These are phyloP conservation scores for Cardiocondyla obscurior DNA, from an alignment of 1,140 invertebrate species.

Conservation along the genomic window DNA sequence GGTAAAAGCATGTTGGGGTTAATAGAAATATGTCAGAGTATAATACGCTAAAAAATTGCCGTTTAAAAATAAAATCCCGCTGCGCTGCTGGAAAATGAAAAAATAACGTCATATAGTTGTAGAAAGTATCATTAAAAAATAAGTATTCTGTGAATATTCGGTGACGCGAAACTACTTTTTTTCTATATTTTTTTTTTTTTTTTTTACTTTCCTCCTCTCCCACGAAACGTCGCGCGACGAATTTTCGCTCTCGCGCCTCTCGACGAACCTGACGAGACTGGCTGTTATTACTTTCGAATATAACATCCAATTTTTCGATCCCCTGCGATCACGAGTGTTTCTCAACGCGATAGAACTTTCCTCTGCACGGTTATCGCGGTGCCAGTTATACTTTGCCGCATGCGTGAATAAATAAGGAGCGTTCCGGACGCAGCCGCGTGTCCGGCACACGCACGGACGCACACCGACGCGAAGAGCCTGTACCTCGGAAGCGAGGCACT, in stretches of 20 bases:
- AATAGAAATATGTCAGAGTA: slow-evolving; percentile 12
- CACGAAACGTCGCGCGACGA: not conserved
- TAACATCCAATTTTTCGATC: not conserved
- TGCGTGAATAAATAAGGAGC: slow-evolving; percentile 67
- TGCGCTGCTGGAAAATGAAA: not conserved
- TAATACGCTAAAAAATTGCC: not conserved
- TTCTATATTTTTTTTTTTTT: no score
- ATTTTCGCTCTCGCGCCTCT: not conserved
- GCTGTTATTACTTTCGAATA: slow-evolving; percentile 8
- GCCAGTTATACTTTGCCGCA: slow-evolving; percentile 60
- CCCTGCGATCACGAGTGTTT: not conserved
- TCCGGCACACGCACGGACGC: slow-evolving; percentile 52
- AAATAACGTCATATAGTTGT: not conserved
- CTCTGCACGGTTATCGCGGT: slow-evolving; percentile 54
- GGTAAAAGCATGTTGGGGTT: slow-evolving; percentile 2
- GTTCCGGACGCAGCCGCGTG: slow-evolving; percentile 58
- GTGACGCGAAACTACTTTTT: not conserved
- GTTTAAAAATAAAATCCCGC: slow-evolving; percentile 4
- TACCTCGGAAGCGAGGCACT: slow-evolving; percentile 35
- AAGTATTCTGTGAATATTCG: not conserved
- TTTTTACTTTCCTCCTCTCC: no score
- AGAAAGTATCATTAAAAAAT: not conserved
- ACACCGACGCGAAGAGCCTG: slow-evolving; percentile 37
- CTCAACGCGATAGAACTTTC: slow-evolving; percentile 50
- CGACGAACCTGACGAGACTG: no score